Conservation (phyloP, 2,113 vertebrate genomes). For the Seriola dumerili region DNA sequence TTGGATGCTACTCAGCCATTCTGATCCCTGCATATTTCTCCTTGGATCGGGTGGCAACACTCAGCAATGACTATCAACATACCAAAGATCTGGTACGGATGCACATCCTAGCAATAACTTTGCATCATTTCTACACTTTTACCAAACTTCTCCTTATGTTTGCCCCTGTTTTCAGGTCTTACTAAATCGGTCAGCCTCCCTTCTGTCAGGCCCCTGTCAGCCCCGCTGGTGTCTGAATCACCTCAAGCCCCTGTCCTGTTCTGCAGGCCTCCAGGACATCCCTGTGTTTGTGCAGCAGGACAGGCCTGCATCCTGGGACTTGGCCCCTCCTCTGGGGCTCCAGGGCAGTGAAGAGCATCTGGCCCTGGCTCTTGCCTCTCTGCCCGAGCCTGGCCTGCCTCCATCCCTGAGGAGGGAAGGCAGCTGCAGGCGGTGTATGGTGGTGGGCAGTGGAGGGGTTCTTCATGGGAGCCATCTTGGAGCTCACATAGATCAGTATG, state of each 20-base stretch:
- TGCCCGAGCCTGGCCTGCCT: constrained; percentile 78
- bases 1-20: constrained; percentile 80
- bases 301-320: constrained; percentile 42
- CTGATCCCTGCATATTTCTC: constrained; percentile 82
- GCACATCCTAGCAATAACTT: background rate
- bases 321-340: constrained; percentile 82
- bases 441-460: constrained; percentile 85
- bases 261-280: constrained; percentile 70
- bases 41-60: constrained; percentile 10
- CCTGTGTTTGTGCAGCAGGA: constrained; percentile 80
- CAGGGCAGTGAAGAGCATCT: constrained; percentile 77
- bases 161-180: constrained; percentile 63
- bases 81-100: constrained; percentile 70
- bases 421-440: constrained; percentile 82
- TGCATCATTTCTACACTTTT: background rate
- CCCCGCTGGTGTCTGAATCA: constrained; percentile 68
- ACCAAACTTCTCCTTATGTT: background rate
- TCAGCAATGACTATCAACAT: constrained; percentile 42
- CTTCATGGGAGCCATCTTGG: constrained; percentile 85
- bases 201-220: constrained; percentile 76
- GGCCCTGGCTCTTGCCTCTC: constrained; percentile 64
- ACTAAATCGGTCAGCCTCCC: constrained; percentile 75
- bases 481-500: constrained; percentile 85
- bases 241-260: constrained; percentile 65
- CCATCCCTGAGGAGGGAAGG: constrained; percentile 38